Evolutionary conservation across 2,797 vertebrate genomes (phyloP).

Genomic region (Esox masquinongy): DNA sequence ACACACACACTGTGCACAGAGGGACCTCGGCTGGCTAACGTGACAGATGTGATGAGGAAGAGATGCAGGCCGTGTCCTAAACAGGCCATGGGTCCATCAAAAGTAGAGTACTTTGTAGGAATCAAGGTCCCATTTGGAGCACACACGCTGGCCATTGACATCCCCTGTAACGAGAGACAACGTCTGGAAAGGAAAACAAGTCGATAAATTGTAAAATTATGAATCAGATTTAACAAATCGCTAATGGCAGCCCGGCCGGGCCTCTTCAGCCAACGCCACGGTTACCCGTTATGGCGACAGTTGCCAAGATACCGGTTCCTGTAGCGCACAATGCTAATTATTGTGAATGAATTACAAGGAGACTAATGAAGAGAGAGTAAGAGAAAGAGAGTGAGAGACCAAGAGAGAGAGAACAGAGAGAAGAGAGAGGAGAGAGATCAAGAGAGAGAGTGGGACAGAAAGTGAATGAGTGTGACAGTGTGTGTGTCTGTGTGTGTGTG

Average conservation of each 20-base stretch:
- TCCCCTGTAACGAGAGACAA: background rate
- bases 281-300: background rate
- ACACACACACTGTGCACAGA: background rate
- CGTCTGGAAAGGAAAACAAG: background rate
- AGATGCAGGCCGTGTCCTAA: background rate
- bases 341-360: background rate
- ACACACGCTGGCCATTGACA: background rate
- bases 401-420: background rate
- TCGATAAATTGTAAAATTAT: slow-evolving; percentile 13
- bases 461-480: background rate
- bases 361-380: background rate
- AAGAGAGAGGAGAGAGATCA: background rate
- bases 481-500: background rate
- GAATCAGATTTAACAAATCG: background rate
- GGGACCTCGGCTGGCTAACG: background rate
- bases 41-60: slow-evolving; percentile 1
- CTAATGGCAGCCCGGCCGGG: background rate
- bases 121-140: background rate
- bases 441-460: background rate
- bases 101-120: background rate
- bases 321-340: background rate
- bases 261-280: slow-evolving; percentile 7
- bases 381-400: background rate
- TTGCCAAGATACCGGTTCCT: slow-evolving; percentile 5
- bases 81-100: background rate